These are phyloP conservation scores for Ctenosaura bakeri DNA, from an alignment of 2,797 vertebrate species.

Conservation along the genomic window DNA sequence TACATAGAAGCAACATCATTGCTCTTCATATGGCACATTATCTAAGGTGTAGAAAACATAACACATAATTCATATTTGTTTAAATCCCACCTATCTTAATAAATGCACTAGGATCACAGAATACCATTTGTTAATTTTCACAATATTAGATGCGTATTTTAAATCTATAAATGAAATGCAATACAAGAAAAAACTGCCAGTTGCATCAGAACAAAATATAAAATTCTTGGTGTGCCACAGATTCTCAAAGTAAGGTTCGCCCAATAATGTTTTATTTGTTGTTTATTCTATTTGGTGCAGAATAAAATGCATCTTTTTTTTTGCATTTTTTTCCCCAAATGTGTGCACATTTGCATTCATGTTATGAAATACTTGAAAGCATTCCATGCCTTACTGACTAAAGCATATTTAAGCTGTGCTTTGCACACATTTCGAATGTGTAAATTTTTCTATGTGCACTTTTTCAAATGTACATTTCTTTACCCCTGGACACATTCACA, in stretches of 20 bases:
- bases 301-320: too few relatives aligned
- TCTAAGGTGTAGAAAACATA: slow-evolving; percentile 66
- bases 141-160: not conserved
- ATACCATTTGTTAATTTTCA: not conserved
- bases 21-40: slow-evolving; percentile 58
- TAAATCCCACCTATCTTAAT: slow-evolving; percentile 55
- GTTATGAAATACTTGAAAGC: too few relatives aligned
- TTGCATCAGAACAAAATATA: not conserved
- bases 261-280: not conserved
- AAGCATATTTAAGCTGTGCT: too few relatives aligned
- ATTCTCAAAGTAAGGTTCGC: not conserved
- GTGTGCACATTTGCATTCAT: too few relatives aligned
- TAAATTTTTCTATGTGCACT: too few relatives aligned
- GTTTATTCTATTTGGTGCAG: not conserved
- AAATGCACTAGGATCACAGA: not conserved
- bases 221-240: not conserved
- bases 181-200: not conserved
- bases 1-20: slow-evolving; percentile 70
- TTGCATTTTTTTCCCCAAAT: too few relatives aligned
- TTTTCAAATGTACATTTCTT: too few relatives aligned
- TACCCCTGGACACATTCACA: too few relatives aligned
- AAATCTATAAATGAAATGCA: too few relatives aligned
- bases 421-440: too few relatives aligned
- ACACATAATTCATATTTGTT: slow-evolving; percentile 54
- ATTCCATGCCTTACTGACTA: too few relatives aligned